A percentile compares a stretch with the other conserved stretches of the same genome.
Conservation (phyloP, 2,113 vertebrate species). For the Sakesphorus luctuosus region DNA sequence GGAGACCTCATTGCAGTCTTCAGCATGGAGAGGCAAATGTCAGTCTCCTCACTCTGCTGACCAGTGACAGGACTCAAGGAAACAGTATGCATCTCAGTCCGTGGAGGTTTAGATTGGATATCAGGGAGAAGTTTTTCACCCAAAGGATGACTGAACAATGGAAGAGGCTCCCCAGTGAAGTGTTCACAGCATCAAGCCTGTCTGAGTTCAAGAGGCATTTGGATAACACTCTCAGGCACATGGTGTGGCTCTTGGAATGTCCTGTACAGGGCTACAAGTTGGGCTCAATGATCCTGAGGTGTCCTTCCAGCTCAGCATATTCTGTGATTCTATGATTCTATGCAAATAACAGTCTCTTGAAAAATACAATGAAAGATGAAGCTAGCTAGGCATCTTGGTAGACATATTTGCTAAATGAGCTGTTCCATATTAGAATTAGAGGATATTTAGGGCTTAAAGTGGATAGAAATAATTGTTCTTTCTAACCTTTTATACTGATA, state of each 20-base stretch:
- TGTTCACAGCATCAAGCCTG: neutral
- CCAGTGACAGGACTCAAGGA: neutral
- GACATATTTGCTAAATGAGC: neutral
- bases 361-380: neutral
- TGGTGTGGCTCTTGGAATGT: neutral
- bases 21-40: neutral
- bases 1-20: neutral
- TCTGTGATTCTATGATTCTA: neutral
- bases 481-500: neutral
- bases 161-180: rapidly evolving
- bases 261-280: no score
- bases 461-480: neutral
- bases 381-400: neutral
- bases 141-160: rapidly evolving
- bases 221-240: no score
- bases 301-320: neutral
- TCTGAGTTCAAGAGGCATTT: neutral
- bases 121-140: neutral
- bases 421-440: neutral
- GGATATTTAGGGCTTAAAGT: neutral
- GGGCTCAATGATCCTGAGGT: neutral
- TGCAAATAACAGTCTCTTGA: neutral
- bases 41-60: neutral
- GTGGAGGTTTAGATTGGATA: neutral
- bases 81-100: neutral